A percentile compares a stretch with the other conserved stretches of the same genome.
phyloP scores from a whole-genome alignment of 2,888 invertebrate species.

The Physocephala rufipes region DNA sequence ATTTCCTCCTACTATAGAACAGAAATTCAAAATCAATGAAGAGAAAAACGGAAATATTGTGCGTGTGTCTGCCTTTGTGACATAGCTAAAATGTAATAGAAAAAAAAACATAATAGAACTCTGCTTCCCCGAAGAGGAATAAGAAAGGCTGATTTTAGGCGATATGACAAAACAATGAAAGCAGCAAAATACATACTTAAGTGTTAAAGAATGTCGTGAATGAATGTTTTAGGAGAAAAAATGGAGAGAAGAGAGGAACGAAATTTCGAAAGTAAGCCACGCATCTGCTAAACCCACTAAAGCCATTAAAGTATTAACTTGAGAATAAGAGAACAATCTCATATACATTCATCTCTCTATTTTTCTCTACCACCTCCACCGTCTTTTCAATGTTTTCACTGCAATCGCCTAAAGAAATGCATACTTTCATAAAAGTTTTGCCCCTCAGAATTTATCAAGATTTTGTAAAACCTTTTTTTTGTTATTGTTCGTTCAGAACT shows the following conservation, averaged over 20 bases:
- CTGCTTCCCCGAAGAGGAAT: too few species aligned
- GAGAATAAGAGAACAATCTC: conserved; percentile 17
- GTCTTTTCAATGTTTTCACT: background rate
- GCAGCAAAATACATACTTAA: too few species aligned
- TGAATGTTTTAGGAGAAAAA: background rate
- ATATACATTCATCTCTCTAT: background rate
- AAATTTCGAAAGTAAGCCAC: too few species aligned
- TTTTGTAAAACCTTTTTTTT: background rate
- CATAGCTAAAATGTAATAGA: too few species aligned
- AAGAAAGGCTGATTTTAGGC: too few species aligned
- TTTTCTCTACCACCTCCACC: background rate
- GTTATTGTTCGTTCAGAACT: background rate
- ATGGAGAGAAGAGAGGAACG: background rate
- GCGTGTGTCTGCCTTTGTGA: too few species aligned
- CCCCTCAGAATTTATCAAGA: background rate
- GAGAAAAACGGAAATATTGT: background rate
- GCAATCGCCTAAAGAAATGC: background rate
- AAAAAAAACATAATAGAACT: too few species aligned
- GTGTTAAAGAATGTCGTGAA: too few species aligned
- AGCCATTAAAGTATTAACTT: conserved; percentile 35
- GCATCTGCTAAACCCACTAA: conserved; percentile 11
- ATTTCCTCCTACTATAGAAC: too few species aligned
- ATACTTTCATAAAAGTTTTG: background rate
- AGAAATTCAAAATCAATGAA: too few species aligned
- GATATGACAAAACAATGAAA: too few species aligned